Evolutionary conservation across 2,797 vertebrate genomes (phyloP), one percentile per base, ranked within the genome.

Genomic region (Galago senegalensis): DNA sequence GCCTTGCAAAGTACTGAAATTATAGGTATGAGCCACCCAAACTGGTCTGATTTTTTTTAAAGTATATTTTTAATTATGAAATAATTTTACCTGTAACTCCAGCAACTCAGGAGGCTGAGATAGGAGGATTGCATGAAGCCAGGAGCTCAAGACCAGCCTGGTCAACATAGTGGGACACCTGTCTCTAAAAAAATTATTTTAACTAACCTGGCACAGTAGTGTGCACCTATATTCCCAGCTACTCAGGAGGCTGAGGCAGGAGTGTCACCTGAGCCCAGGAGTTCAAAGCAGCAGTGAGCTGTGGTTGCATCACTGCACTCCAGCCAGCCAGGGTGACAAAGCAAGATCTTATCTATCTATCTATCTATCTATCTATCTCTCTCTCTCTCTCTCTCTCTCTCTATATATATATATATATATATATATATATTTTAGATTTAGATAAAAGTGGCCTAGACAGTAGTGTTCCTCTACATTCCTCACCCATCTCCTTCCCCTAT

Each of bases 401-500:
- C 34, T 34, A n/a, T n/a, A n/a, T n/a, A n/a, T n/a, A n/a, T 27
- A 61, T 61, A 65, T 29, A 65, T 40, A 63, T 25, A 63, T 27
- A 61, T 61, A 65, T 31, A 31, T 65, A 65, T 56, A 37, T 56
- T 70, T 81, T 23, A 85, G 61, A 49, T 34, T 72, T 53, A 56
- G 25, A 83, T 2, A n/a, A 65, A 80, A 56, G 61, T 37, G 85
- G 18, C 49, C 25, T 12, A 3, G 67, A 20, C 12, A 5, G 0
- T 10, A 46, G 76, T 13, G 3, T 70, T 75, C 58, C 69, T 17
- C 0, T 29, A 23, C n/a, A 20, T 5, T 2, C 46, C 20, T 40
- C 7, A 16, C 3, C 13, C 17, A 0, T 16, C 0, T 1, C 9
- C 11, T 49, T 5, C 37, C 34, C 2, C 18, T 3, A 1, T 12